Conservation (phyloP, 2,797 vertebrate genomes). For the Apodemus agrarius region DNA sequence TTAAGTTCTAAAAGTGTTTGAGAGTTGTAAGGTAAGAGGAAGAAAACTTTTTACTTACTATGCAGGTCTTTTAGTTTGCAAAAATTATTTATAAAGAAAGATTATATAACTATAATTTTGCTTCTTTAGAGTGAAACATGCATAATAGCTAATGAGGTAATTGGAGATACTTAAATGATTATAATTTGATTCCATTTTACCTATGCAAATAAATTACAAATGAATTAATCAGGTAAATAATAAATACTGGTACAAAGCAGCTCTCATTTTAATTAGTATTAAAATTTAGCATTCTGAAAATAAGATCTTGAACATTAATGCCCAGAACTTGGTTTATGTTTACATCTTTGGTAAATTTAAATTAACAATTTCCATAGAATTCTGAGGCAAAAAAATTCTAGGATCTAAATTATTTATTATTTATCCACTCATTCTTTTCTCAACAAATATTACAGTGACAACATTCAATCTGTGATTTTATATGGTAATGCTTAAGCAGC, state of each 20-base stretch:
- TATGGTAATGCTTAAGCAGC: background rate
- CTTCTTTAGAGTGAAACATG: background rate
- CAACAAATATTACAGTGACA: background rate
- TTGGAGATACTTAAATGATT: constrained; percentile 18
- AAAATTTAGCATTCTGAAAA: constrained; percentile 52
- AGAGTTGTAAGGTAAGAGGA: background rate
- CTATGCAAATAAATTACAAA: constrained; percentile 35
- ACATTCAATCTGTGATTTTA: background rate
- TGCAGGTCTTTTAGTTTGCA: background rate
- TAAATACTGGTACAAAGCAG: background rate
- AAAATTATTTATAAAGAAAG: background rate
- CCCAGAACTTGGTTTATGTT: background rate
- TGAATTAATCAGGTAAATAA: constrained; percentile 41
- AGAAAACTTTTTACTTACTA: background rate
- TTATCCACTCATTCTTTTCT: background rate
- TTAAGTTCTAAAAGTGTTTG: background rate
- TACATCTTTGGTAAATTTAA: background rate
- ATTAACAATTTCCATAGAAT: background rate
- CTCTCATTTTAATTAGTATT: background rate
- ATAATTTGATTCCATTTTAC: constrained; percentile 29
- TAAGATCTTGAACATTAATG: background rate
- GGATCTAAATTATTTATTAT: background rate
- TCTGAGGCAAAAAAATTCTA: background rate
- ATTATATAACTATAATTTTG: constrained; percentile 29
- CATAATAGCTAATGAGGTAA: constrained; percentile 37